Evolutionary conservation across 2,113 vertebrate genomes (phyloP).

Genomic region (Eurypyga helias): DNA sequence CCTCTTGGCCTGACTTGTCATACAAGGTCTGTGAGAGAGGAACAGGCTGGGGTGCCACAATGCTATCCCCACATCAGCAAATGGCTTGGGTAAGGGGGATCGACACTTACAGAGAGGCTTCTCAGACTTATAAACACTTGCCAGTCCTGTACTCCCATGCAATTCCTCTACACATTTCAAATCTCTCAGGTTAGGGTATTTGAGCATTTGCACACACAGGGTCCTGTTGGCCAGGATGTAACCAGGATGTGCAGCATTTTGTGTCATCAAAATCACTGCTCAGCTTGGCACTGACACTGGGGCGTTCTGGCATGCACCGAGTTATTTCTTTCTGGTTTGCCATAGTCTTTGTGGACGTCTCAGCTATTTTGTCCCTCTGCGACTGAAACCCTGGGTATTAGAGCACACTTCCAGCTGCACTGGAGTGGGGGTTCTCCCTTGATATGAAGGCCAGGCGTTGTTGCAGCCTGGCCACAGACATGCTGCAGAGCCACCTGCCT

Average conservation of each 20-base stretch:
- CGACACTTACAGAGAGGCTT: neutral
- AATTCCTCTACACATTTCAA: neutral
- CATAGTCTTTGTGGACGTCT: neutral
- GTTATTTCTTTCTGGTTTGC: neutral
- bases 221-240: neutral
- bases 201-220: neutral
- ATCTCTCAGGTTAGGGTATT: neutral
- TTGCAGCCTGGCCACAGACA: neutral
- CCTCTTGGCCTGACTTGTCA: neutral
- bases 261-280: neutral
- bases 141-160: neutral
- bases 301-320: neutral
- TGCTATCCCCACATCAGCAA: neutral
- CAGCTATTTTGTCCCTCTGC: neutral
- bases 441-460: neutral
- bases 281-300: neutral
- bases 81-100: neutral
- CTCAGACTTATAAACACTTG: neutral
- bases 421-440: neutral
- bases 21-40: neutral
- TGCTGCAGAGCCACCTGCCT: neutral
- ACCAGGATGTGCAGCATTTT: neutral
- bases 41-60: neutral
- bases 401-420: neutral
- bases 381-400: fast-evolving